phyloP scores from a whole-genome alignment of 2,888 invertebrate species.

The Scaptomyza tumidula region DNA sequence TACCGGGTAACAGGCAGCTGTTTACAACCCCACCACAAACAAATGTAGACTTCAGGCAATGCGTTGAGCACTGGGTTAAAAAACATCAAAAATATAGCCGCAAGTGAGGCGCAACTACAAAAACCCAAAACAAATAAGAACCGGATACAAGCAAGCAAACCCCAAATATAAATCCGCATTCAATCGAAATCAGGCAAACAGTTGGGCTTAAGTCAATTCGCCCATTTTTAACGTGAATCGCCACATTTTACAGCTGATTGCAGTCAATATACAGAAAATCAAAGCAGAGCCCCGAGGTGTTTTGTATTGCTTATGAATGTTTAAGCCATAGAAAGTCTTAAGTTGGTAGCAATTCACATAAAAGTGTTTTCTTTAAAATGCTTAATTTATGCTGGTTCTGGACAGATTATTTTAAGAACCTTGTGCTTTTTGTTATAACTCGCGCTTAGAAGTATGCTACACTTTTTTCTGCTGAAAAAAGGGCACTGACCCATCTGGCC shows the following conservation, averaged over 20 bases:
- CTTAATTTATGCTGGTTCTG: conserved; percentile 1
- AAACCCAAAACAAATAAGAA: conserved; percentile 53
- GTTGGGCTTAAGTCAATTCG: conserved; percentile 66
- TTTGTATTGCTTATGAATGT: conserved; percentile 13
- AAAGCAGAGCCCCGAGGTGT: conserved; percentile 59
- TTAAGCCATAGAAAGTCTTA: conserved; percentile 5
- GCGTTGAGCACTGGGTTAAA: conserved; percentile 15
- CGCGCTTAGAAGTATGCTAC: neutral
- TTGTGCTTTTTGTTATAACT: neutral
- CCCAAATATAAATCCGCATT: conserved; percentile 52
- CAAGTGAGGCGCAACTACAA: conserved; percentile 63
- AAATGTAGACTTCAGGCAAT: conserved; percentile 8
- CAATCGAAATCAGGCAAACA: conserved; percentile 68
- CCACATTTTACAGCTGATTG: conserved; percentile 75
- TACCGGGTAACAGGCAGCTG: conserved; percentile 11
- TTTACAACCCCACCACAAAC: conserved; percentile 23
- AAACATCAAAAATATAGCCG: conserved; percentile 72
- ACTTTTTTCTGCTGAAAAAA: conserved; percentile 2
- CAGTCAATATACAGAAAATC: conserved; percentile 68
- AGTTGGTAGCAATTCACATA: neutral
- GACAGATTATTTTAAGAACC: neutral
- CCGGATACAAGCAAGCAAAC: conserved; percentile 4
- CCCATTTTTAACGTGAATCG: conserved; percentile 25
- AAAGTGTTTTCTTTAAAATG: conserved; percentile 18
- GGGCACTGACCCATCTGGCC: conserved; percentile 11